Base-by-base conservation (phyloP, 35 echinoderm and acorn worm species). In the Heliocidaris erythrogramma region DNA sequence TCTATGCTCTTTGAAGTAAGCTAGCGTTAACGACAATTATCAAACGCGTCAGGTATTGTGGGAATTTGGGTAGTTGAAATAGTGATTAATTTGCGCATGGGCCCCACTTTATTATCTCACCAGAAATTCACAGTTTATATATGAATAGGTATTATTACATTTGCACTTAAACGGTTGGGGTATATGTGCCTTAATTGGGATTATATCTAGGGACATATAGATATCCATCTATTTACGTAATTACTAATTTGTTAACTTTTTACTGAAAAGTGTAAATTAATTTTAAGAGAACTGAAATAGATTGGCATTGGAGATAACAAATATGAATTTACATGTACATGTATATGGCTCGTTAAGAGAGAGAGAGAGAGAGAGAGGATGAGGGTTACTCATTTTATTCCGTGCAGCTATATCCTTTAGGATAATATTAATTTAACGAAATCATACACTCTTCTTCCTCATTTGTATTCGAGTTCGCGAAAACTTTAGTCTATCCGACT, bases 51-150 rank as follows among this genome's bases (percentile, higher is more conserved):
- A n/a, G 65, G 21, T 78, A 78, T 78, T 78, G 65, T n/a, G 18
- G 65, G 65, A 78, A 78, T 78, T 78, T 78, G 65, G 21, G 21
- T 78, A n/a, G 65, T 78, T 78, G 65, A n/a, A 78, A 78, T 78
- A 78, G 27, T 78, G 65, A 78, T 78, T 78, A 78, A 78, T 78
- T 78, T 78, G 65, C 65, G 65, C 65, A 18, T 27, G 65, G 65
- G 27, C 65, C 65, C 21, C 65, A n/a, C 65, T 78, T 78, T 42
- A 42, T n/a, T 78, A 27, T 78, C 65, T 78, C 65, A 78, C 65
- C 17, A n/a, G 21, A 78, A 78, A 78, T n/a, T 18, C 21, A n/a
- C 5, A 3, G 65, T 78, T 78, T 78, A 78, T 78, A 78, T 78
- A 7, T 78, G 65, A n/a, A 78, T 78, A 27, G 65, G 27, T 27